phyloP scores from a whole-genome alignment of 2,797 vertebrate species.

The Lophotriccus pileatus region DNA sequence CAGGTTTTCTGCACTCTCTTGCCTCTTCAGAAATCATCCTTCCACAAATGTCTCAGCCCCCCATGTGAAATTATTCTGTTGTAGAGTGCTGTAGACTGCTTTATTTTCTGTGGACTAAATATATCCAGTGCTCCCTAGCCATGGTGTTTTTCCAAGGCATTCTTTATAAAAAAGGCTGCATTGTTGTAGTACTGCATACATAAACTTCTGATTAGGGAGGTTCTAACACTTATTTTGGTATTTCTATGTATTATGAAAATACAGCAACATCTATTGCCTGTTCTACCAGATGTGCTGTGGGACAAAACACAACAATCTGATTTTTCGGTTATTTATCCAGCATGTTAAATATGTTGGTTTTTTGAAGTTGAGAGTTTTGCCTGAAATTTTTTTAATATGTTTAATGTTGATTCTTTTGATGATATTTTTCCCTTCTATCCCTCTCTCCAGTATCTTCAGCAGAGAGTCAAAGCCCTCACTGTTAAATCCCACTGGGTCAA shows the following conservation, averaged over 20 bases:
- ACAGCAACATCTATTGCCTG: not conserved
- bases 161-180: not conserved
- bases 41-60: not conserved
- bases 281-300: not conserved
- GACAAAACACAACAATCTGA: not conserved
- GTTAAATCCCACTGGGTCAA: conserved; percentile 82
- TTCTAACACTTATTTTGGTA: not conserved
- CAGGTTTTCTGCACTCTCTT: not conserved
- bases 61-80: not conserved
- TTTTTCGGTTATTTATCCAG: not conserved
- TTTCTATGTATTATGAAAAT: not conserved
- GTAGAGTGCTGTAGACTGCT: not conserved
- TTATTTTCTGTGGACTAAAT: not conserved
- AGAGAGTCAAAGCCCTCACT: conserved; percentile 90
- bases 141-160: not conserved
- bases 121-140: not conserved
- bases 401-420: not conserved
- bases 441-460: conserved; percentile 81
- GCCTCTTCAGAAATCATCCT: not conserved
- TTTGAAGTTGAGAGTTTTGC: not conserved
- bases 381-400: not conserved
- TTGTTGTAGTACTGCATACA: not conserved
- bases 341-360: not conserved
- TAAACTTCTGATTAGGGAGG: not conserved
- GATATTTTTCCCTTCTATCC: not conserved